Base-by-base conservation (phyloP, 2,113 vertebrate genomes). In the Cyanoramphus novaezelandiae region DNA sequence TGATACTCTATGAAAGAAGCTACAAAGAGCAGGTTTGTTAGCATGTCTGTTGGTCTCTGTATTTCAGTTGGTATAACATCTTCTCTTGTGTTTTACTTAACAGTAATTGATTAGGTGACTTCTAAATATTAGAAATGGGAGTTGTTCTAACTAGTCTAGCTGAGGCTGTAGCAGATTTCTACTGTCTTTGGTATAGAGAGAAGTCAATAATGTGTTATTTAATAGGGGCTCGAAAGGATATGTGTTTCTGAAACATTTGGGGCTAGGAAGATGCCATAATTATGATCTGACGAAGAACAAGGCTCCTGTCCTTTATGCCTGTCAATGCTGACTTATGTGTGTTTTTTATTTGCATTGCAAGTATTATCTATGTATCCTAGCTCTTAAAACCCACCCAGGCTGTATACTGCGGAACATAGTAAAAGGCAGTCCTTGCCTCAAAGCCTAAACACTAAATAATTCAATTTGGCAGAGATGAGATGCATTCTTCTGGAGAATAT, bases 311-410 rank as follows among this genome's bases (percentile, higher is more conserved):
- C 6, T 65, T 82, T 77, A 8, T n/a, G 13, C 3, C 31, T 52
- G 5, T 25, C 27, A 28, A 0, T 27, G 37, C 27, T 47, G 46
- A 13, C 11, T 75, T 41, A 7, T 0, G 5, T 17, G 3, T 37
- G 3, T 49, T 69, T 69, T 11, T 53, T 76, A 44, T n/a, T 72
- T 52, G 37, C 7, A 7, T 24, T 52, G 27, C 1, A 17, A 3
- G 12, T 18, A 13, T 28, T 72, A 8, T 8, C 23, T 60, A 3
- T 16, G 14, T 29, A 23, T 35, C 21, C 2, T 33, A 28, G 31
- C 17, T 70, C 15, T 55, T 55, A 28, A 55, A 13, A 29, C 5
- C 11, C 7, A 1, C 9, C 89, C 1, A 12, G 29, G 16, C 31
- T 53, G 17, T 29, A 5, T 33, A 41, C 9, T 3, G 6, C 0